Conservation (phyloP, 2,113 vertebrate species). For the Athene cunicularia region DNA sequence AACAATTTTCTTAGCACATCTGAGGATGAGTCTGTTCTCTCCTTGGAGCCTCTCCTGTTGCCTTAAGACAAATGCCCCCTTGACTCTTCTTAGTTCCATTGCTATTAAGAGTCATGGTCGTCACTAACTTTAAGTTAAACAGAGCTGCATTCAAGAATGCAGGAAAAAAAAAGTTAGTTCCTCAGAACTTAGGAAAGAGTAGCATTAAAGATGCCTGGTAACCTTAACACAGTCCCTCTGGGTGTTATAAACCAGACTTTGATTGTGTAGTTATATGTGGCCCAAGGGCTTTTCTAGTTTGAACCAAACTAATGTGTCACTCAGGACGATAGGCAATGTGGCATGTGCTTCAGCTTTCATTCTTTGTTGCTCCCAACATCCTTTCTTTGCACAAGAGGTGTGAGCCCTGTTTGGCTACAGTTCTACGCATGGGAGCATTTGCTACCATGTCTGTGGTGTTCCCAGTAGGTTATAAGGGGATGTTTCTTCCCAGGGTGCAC, state of each 20-base stretch:
- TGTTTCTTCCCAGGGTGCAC: neutral
- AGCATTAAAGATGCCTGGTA: conserved; percentile 14
- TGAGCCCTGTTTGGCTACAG: neutral
- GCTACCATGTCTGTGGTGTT: accelerated
- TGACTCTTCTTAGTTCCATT: neutral
- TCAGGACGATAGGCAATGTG: neutral
- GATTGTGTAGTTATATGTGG: neutral
- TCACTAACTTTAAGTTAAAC: neutral
- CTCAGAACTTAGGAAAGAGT: neutral
- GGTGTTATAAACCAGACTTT: conserved; percentile 39
- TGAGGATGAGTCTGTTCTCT: neutral
- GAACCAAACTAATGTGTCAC: neutral
- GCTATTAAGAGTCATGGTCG: neutral
- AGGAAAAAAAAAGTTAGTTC: neutral
- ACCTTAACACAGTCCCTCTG: conserved; percentile 25
- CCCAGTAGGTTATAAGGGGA: neutral
- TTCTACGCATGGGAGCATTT: accelerated
- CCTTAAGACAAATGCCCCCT: neutral
- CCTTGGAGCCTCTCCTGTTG: neutral
- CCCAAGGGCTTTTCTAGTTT: neutral
- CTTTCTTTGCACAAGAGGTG: neutral
- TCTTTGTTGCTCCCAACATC: neutral
- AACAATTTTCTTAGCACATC: neutral
- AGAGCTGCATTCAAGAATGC: neutral
- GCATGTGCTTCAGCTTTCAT: neutral